Base-by-base conservation (phyloP, 1,140 invertebrate genomes). In the Atta cephalotes region DNA sequence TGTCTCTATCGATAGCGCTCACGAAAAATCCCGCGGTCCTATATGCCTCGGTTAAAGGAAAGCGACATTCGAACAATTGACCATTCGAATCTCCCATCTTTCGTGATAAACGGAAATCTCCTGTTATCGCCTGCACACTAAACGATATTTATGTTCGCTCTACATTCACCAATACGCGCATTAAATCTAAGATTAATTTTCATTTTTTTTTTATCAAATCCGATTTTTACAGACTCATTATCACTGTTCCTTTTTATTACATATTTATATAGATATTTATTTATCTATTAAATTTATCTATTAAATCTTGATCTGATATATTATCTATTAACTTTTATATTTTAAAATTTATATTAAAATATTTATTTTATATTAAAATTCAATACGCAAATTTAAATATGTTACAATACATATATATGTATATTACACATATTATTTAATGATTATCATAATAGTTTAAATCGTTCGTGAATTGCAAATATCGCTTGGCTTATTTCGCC, bases 11-110 rank as follows among this genome's bases (percentile, higher is more conserved):
- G 65, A 58, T 76, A 68, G 35, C 14, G 28, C 45, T 78, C 31
- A 56, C 51, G 49, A 21, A 68, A 79, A 85, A 56, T 85, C 74
- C 31, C 45, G 49, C 53, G 21, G 12, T 14, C 28, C 45, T 51
- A 14, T 39, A 10, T 25, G 16, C 21, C 28, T 21, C n/a, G 58
- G 56, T 66, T 51, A 66, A 78, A 62, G 49, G 35, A 78, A 65
- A 79, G 72, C 45, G 82, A 78, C 82, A 39, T 65, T 53, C 31
- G 49, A 85, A 79, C 82, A 85, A 85, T 79, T 63, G 25, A n/a
- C 28, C 70, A 18, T n/a, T 35, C 56, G 25, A 18, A 45, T 72
- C 45, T 53, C 74, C 6, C 2, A 9, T 28, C 16, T 9, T 14
- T 25, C 56, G 21, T 45, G 39, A 72, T 45, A 53, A 12, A 74